Evolutionary conservation across 2,113 vertebrate genomes (phyloP).

Genomic region (Sapajus apella): DNA sequence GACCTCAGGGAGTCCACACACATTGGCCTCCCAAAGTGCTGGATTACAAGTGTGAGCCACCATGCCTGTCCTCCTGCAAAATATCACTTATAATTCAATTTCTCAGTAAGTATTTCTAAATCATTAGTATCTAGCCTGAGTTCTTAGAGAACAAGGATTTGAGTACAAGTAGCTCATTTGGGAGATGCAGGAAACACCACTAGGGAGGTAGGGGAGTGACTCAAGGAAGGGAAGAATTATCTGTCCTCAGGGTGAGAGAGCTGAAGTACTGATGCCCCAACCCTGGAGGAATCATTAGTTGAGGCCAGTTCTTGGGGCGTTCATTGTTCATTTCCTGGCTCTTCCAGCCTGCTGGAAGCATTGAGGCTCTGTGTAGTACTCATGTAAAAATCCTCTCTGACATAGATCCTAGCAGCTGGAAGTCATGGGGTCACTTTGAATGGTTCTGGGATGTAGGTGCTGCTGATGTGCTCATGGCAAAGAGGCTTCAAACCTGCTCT

Average conservation of each 20-base stretch:
- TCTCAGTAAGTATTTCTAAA: neutral
- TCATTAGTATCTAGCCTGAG: neutral
- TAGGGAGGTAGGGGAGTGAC: neutral
- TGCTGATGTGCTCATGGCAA: rapidly evolving
- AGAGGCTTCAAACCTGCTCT: neutral
- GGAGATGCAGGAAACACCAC: neutral
- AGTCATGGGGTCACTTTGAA: neutral
- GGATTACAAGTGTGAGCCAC: no score
- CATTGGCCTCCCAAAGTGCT: no score
- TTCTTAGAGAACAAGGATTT: neutral
- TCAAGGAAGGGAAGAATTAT: neutral
- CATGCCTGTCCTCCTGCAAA: neutral
- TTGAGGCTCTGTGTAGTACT: neutral
- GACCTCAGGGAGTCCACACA: no score
- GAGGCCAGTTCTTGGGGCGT: neutral
- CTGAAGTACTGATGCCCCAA: neutral
- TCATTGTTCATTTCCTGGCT: neutral
- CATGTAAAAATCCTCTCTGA: neutral
- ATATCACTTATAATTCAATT: no score
- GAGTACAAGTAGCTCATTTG: neutral
- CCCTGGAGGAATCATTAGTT: neutral
- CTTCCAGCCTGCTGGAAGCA: neutral
- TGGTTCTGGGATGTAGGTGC: no score
- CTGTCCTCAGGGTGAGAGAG: neutral
- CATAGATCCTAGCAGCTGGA: neutral